Percentiles rank a stretch among this genome's conserved stretches.
phyloP scores from a whole-genome alignment of 2,797 vertebrate genomes.

The Lepidocolaptes lacrymiger region DNA sequence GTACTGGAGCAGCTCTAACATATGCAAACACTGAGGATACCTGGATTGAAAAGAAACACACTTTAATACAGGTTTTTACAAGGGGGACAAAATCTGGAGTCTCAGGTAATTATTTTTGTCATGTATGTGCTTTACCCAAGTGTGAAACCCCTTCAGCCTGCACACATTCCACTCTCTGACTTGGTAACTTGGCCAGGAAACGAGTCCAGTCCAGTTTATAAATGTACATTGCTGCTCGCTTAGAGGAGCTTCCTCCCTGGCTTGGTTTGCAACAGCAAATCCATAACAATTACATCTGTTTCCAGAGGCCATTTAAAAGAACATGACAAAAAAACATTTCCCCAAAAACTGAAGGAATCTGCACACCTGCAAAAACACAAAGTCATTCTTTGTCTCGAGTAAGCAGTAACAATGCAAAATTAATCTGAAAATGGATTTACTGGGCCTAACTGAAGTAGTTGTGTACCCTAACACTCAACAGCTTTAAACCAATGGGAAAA shows the following conservation, averaged over 20 bases:
- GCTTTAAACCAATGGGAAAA: background rate
- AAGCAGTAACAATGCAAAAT: background rate
- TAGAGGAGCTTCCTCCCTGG: background rate
- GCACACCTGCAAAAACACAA: background rate
- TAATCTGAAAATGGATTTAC: background rate
- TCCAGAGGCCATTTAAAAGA: background rate
- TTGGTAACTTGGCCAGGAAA: background rate
- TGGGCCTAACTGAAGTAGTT: background rate
- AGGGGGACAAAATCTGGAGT: background rate
- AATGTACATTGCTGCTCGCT: background rate
- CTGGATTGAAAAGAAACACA: conserved; percentile 69
- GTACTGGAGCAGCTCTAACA: conserved; percentile 95
- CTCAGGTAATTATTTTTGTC: background rate
- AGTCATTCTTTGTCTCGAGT: background rate
- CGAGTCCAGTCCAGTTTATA: background rate
- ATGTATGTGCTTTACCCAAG: background rate
- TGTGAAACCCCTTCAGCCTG: background rate
- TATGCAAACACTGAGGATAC: conserved; percentile 95
- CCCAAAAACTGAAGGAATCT: background rate
- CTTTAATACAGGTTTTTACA: background rate
- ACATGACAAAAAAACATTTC: background rate
- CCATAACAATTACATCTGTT: background rate
- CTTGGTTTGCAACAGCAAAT: background rate
- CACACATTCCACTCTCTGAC: background rate
- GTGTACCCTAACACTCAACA: background rate